A percentile compares a stretch with the other conserved stretches of the same genome.
These are phyloP conservation scores for Rana temporaria DNA, from an alignment of 2,113 vertebrate species.

Conservation along the genomic window DNA sequence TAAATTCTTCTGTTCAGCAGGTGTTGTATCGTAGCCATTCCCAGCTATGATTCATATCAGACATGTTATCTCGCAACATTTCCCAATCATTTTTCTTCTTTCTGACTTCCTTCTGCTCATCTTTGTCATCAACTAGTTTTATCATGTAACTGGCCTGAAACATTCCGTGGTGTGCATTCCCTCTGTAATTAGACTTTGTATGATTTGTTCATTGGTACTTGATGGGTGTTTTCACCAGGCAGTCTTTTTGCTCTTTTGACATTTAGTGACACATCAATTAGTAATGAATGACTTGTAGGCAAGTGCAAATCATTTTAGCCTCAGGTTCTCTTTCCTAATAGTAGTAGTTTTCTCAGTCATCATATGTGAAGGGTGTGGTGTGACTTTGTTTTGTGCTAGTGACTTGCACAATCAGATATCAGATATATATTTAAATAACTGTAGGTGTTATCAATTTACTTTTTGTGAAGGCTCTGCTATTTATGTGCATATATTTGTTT, in stretches of 20 bases:
- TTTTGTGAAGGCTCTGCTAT: no score
- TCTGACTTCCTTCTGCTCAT: background rate
- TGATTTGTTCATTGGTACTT: background rate
- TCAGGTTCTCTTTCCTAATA: background rate
- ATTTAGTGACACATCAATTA: conserved; percentile 12
- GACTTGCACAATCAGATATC: background rate
- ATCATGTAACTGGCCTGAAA: conserved; percentile 9
- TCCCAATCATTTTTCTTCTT: background rate
- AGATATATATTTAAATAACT: background rate
- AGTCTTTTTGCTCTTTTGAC: conserved; percentile 7
- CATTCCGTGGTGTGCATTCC: conserved; percentile 14
- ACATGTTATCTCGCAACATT: background rate
- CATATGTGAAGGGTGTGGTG: background rate
- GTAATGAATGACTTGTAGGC: conserved; percentile 37
- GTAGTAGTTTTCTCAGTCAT: background rate
- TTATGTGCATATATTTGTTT: no score
- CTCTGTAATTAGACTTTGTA: background rate
- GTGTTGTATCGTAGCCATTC: no score
- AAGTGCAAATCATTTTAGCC: conserved; percentile 13
- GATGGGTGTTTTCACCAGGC: background rate
- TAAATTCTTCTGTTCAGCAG: no score
- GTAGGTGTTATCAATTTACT: background rate
- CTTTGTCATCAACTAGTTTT: conserved; percentile 12
- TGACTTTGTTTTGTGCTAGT: background rate
- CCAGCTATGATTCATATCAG: background rate